Percentiles rank a stretch among this genome's conserved stretches.
Conservation (phyloP, 2,888 invertebrate species). For the Salticus scenicus region DNA sequence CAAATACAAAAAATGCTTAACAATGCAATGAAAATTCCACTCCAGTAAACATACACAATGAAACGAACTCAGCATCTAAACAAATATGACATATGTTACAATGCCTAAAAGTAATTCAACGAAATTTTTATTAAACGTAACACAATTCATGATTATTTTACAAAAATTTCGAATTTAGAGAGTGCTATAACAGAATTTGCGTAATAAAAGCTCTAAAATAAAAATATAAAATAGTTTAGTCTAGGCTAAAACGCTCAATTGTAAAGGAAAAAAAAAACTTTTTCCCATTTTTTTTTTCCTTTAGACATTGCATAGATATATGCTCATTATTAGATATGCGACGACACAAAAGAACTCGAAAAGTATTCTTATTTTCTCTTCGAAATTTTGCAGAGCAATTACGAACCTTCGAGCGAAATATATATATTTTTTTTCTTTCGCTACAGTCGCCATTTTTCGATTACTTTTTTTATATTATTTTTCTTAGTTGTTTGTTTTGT, state of each 20-base stretch:
- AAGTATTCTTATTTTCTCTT: constrained; percentile 19
- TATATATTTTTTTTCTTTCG: constrained; percentile 19
- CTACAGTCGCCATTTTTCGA: constrained; percentile 20
- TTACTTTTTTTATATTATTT: constrained; percentile 29
- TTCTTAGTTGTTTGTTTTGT: constrained; percentile 47
- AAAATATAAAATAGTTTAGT: neutral
- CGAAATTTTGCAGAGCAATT: constrained; percentile 52
- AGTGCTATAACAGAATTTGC: neutral
- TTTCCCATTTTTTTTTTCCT: no score
- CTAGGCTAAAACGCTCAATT: neutral
- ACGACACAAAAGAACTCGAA: neutral
- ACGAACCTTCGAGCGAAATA: constrained; percentile 37
- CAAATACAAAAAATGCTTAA: no score
- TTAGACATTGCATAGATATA: neutral
- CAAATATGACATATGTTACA: neutral
- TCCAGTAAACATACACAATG: neutral
- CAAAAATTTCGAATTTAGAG: neutral
- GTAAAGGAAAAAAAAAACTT: neutral
- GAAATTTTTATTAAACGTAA: neutral
- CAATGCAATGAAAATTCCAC: neutral
- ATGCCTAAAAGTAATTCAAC: neutral
- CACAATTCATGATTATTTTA: neutral
- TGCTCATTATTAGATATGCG: constrained; percentile 5
- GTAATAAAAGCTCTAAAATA: neutral
- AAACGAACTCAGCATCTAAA: neutral